These are phyloP conservation scores for Brachycybe producta DNA, from an alignment of 2,888 invertebrate species.

Conservation along the genomic window DNA sequence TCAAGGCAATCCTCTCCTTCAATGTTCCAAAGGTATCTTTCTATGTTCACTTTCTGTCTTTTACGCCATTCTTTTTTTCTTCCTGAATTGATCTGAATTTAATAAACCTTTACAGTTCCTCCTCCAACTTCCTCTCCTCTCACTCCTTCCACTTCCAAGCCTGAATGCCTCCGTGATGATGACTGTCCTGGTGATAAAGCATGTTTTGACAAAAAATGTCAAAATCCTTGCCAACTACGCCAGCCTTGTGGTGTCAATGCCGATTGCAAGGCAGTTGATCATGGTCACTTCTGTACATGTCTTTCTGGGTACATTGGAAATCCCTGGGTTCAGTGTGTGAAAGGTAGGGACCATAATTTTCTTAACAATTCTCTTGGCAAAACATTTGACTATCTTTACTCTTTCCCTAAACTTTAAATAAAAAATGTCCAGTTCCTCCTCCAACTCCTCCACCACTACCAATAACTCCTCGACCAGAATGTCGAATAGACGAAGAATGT, in stretches of 20 bases:
- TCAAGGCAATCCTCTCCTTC: no score
- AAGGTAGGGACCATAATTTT: slow-evolving; percentile 11
- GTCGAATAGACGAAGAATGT: slow-evolving; percentile 16
- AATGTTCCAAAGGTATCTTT: no score
- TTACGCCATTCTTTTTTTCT: no score
- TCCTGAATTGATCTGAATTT: no score
- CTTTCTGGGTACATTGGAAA: slow-evolving; percentile 47
- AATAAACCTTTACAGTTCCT: no score
- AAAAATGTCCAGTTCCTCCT: not conserved
- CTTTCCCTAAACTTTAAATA: not conserved
- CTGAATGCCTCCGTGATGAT: slow-evolving; percentile 37
- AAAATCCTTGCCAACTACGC: slow-evolving; percentile 16
- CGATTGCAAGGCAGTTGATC: slow-evolving; percentile 23
- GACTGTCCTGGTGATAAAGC: slow-evolving; percentile 49
- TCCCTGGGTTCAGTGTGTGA: slow-evolving; percentile 30
- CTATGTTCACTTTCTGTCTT: no score
- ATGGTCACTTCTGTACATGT: slow-evolving; percentile 50
- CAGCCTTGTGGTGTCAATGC: slow-evolving; percentile 25
- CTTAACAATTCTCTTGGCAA: no score
- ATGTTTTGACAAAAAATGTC: slow-evolving; percentile 43
- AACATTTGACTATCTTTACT: no score
- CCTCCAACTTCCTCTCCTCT: no score
- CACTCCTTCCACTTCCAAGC: not conserved
- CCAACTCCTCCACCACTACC: slow-evolving; percentile 2
- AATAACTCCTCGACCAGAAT: slow-evolving; percentile 17